Conservation (phyloP, 2,888 invertebrate genomes). For the Cosmopolites sordidus region DNA sequence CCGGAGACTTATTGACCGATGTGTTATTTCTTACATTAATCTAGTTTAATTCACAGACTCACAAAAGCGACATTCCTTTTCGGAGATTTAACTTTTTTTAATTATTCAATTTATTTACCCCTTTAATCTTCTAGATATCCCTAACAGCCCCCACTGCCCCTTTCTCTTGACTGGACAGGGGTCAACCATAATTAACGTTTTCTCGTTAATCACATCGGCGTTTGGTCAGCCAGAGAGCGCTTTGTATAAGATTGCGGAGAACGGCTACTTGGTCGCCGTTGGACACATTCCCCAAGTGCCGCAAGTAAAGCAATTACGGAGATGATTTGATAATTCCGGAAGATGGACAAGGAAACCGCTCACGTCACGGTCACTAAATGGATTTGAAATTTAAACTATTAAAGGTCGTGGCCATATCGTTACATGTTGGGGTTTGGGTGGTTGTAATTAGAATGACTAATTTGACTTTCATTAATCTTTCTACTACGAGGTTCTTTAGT, state of each 20-base stretch:
- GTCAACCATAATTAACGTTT: slow-evolving; percentile 37
- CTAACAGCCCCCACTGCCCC: not conserved
- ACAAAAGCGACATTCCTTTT: too few species aligned
- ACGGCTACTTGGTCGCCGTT: slow-evolving; percentile 11
- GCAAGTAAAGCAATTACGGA: slow-evolving; percentile 26
- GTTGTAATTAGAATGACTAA: too few species aligned
- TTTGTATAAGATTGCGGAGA: slow-evolving; percentile 32
- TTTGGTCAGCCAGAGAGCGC: slow-evolving; percentile 29
- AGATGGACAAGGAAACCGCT: slow-evolving; percentile 20
- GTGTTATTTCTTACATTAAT: too few species aligned
- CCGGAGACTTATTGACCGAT: too few species aligned
- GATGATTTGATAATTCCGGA: slow-evolving; percentile 28
- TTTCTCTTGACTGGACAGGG: slow-evolving; percentile 24
- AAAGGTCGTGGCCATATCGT: too few species aligned
- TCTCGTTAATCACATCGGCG: slow-evolving; percentile 38
- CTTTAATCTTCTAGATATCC: not conserved
- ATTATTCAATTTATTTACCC: too few species aligned
- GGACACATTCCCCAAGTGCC: slow-evolving; percentile 24
- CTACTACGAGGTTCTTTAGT: too few species aligned
- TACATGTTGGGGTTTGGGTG: too few species aligned
- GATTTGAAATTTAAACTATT: not conserved
- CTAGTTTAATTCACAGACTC: too few species aligned
- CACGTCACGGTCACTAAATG: slow-evolving; percentile 15
- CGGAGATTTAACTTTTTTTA: too few species aligned
- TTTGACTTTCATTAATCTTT: too few species aligned